These are phyloP conservation scores for Melanotus villosus DNA, from an alignment of 2,888 invertebrate species.

Conservation along the genomic window DNA sequence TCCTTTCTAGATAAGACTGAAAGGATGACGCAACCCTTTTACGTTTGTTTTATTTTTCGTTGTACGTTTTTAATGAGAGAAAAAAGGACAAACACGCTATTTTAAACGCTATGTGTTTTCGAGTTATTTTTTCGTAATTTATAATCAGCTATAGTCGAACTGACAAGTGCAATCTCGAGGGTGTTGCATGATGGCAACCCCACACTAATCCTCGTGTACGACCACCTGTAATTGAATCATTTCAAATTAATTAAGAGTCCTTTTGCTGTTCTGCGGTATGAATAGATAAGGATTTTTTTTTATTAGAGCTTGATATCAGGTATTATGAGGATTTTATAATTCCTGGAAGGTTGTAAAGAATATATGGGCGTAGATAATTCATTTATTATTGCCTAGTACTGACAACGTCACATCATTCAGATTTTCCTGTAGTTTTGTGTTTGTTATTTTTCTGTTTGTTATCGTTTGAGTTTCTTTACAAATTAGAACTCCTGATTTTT, in stretches of 20 bases:
- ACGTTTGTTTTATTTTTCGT: slow-evolving; percentile 26
- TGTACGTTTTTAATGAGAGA: neutral
- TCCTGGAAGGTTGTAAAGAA: neutral
- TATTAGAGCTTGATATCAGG: neutral
- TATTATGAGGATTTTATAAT: slow-evolving; percentile 14
- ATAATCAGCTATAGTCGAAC: slow-evolving; percentile 30
- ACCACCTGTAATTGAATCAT: slow-evolving; percentile 41
- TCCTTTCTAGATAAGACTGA: slow-evolving; percentile 35
- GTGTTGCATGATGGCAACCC: slow-evolving; percentile 36
- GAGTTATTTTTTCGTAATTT: slow-evolving; percentile 34
- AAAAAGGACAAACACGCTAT: slow-evolving; percentile 6
- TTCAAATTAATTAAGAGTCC: slow-evolving; percentile 36
- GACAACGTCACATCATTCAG: no score
- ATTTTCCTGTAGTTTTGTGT: no score
- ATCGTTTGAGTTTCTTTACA: no score
- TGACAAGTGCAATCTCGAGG: slow-evolving; percentile 36
- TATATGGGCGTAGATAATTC: neutral
- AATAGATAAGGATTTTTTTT: slow-evolving; percentile 20
- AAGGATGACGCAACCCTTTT: slow-evolving; percentile 22
- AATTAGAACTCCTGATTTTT: no score
- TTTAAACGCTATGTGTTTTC: neutral
- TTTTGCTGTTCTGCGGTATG: slow-evolving; percentile 1
- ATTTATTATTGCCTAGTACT: neutral
- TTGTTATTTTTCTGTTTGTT: no score
- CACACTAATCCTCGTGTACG: slow-evolving; percentile 25